Evolutionary conservation across 2,888 invertebrate genomes (phyloP), one percentile per base, ranked within the genome.

Genomic region (Perdita meconis): DNA sequence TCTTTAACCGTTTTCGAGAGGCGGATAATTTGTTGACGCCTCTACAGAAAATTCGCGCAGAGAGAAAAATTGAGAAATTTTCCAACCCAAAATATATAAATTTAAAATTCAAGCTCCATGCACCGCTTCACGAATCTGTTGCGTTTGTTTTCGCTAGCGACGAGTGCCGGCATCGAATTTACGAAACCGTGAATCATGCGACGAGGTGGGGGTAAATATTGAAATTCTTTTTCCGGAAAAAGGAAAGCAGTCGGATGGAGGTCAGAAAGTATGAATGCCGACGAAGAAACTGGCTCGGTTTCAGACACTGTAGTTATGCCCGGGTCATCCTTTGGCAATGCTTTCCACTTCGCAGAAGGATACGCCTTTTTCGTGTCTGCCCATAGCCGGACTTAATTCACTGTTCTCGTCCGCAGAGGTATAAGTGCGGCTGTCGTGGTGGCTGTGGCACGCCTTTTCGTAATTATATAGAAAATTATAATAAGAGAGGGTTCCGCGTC

Each of bases 291-390:
- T 75, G 83, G 61, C 78, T 72, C 60, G 36, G 51, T 77, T 78
- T 83, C 80, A 83, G 72, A 78, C 70, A 81, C 71, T 61, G 76
- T 76, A 72, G 69, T 66, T 44, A 73, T 59, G 55, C 53, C 22
- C 59, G 61, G 40, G 40, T 56, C 50, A 73, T 81, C 70, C 83
- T 83, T 83, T 81, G 76, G 70, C 67, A 77, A 76, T 70, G 71
- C 71, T 83, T 75, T 76, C 76, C 50, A 72, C 75, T 66, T 79
- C 69, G 60, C 56, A 50, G 64, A 64, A 75, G 76, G 84, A 63
- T 73, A 83, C 83, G 83, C 83, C 83, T 84, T 83, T 83, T 83
- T 78, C 83, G 68, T 78, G 83, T 83, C 70, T 66, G 76, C 44
- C 78, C 74, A 70, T 59, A 38, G 77, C 47, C 50, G 67, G 69